A percentile compares a stretch with the other conserved stretches of the same genome.
phyloP scores from a whole-genome alignment of 2,888 invertebrate species.

The Orchestes rusci region DNA sequence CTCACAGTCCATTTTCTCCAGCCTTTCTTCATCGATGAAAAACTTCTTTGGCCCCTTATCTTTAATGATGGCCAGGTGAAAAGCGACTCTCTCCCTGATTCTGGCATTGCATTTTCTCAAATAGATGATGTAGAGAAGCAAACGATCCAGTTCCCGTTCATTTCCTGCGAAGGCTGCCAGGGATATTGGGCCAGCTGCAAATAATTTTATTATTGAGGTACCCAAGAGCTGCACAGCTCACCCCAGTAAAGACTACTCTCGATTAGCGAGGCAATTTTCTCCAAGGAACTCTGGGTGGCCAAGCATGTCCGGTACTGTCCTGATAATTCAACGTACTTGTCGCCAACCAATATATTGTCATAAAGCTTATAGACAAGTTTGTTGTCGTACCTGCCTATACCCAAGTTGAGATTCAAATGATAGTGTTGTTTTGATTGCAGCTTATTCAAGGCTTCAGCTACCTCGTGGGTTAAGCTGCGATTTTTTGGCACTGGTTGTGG shows the following conservation, averaged over 20 bases:
- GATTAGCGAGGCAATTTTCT: conserved; percentile 69
- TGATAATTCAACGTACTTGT: conserved; percentile 53
- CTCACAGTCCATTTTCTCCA: conserved; percentile 53
- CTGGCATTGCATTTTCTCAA: conserved; percentile 66
- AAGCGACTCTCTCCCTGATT: conserved; percentile 63
- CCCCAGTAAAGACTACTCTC: conserved; percentile 73
- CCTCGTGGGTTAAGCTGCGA: too few species aligned
- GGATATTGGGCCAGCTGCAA: conserved; percentile 64
- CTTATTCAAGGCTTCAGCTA: too few species aligned
- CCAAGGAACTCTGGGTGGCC: conserved; percentile 81
- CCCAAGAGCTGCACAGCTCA: conserved; percentile 4
- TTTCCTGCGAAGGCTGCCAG: conserved; percentile 73
- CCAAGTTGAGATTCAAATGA: conserved; percentile 24
- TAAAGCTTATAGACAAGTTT: conserved; percentile 60
- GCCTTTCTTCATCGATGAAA: conserved; percentile 38
- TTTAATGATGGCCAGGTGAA: conserved; percentile 68
- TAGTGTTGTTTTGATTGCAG: conserved; percentile 6
- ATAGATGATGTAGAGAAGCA: conserved; percentile 69
- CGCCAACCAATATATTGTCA: conserved; percentile 64
- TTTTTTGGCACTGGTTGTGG: conserved; percentile 12
- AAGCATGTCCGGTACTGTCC: conserved; percentile 54
- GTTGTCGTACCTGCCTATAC: conserved; percentile 67
- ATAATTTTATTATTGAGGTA: neutral
- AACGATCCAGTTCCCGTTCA: conserved; percentile 65
- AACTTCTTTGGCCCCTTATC: conserved; percentile 43